Conservation (phyloP, 1,140 invertebrate species). For the Colletes gigas region DNA sequence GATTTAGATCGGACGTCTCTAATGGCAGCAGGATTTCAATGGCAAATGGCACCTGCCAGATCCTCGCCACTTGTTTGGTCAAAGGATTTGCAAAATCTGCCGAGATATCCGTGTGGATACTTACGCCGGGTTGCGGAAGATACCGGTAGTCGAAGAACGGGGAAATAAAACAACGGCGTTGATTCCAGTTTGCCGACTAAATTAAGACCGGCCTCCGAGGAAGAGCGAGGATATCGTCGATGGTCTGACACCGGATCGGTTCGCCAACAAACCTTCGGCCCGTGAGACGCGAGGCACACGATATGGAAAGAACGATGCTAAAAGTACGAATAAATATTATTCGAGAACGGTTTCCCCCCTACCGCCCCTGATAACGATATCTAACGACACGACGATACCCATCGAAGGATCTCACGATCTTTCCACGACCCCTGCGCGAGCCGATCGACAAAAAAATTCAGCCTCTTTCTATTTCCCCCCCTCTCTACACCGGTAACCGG, state of each 20-base stretch:
- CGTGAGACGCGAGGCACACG: too few relatives aligned
- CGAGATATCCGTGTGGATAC: constrained; percentile 45
- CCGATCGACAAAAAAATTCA: constrained; percentile 47
- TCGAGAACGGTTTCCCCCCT: not conserved
- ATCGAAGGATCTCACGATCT: constrained; percentile 40
- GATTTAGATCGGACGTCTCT: constrained; percentile 72
- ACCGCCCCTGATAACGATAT: constrained; percentile 2
- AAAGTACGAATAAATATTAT: constrained; percentile 6
- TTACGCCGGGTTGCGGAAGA: constrained; percentile 17
- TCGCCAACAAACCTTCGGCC: too few relatives aligned
- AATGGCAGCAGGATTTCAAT: constrained; percentile 73
- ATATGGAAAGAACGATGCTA: constrained; percentile 7
- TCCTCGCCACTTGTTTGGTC: constrained; percentile 68
- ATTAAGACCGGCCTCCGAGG: not conserved
- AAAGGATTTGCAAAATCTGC: constrained; percentile 70
- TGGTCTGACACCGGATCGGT: too few relatives aligned
- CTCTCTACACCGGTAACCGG: not conserved
- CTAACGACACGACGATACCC: constrained; percentile 2
- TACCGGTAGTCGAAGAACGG: constrained; percentile 13
- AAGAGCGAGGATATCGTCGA: not conserved
- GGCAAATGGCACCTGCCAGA: constrained; percentile 69
- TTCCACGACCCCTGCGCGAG: not conserved
- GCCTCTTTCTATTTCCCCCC: too few relatives aligned
- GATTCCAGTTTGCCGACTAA: not conserved
- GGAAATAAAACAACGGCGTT: constrained; percentile 48